Percentiles rank a stretch among this genome's conserved stretches.
These are phyloP conservation scores for Escarpia spicata DNA, from an alignment of 2,888 invertebrate genomes.

Conservation along the genomic window DNA sequence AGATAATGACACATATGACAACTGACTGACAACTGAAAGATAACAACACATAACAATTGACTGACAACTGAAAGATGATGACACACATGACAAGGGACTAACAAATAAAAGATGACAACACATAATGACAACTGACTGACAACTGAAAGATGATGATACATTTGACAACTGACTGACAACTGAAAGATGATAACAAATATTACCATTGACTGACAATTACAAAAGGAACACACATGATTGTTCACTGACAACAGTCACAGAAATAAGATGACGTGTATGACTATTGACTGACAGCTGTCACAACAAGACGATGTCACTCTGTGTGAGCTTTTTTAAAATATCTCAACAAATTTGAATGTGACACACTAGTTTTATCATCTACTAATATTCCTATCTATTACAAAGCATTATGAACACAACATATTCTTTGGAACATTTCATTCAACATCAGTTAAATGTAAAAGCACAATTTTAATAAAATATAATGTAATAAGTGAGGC, in stretches of 20 bases:
- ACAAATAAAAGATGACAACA: background rate
- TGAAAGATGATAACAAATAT: background rate
- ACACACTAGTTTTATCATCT: background rate
- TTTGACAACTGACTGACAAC: too few species aligned
- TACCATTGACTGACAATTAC: background rate
- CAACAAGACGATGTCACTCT: background rate
- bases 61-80: too few species aligned
- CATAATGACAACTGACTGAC: background rate
- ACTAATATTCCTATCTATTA: background rate
- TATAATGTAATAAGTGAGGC: background rate
- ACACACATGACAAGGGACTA: too few species aligned
- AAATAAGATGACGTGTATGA: too few species aligned
- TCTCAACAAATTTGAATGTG: background rate
- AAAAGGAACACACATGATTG: too few species aligned
- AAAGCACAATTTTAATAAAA: background rate
- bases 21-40: too few species aligned
- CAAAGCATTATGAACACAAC: background rate
- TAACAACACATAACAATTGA: too few species aligned
- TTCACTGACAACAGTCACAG: too few species aligned
- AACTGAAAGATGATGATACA: background rate
- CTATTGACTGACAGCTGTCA: too few species aligned
- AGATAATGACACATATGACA: background rate
- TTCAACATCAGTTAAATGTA: too few species aligned
- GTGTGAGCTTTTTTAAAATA: background rate
- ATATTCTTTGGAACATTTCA: background rate